Conservation (phyloP, 2,113 vertebrate species). For the Gobio gobio region DNA sequence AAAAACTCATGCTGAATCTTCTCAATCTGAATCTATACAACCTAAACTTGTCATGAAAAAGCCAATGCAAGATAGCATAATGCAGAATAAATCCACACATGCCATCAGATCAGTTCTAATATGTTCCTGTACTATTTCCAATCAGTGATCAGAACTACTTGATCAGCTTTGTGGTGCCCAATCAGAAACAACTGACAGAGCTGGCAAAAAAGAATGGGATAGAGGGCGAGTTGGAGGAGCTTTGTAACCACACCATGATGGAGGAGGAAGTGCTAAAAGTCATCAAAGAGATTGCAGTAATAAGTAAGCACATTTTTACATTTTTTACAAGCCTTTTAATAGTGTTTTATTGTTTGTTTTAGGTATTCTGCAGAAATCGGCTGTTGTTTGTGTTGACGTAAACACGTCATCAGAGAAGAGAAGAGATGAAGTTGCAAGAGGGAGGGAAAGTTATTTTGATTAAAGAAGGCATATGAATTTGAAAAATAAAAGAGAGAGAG, state of each 20-base stretch:
- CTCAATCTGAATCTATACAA: background rate
- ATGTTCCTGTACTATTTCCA: background rate
- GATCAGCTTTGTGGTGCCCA: slow-evolving; percentile 98
- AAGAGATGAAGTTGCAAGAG: too few relatives aligned
- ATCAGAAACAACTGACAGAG: slow-evolving; percentile 87
- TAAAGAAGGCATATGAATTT: too few relatives aligned
- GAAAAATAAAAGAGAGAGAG: too few relatives aligned
- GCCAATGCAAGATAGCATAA: background rate
- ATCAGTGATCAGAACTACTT: slow-evolving; percentile 93
- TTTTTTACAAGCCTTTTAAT: background rate
- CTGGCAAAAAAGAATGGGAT: slow-evolving; percentile 87
- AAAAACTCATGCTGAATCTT: background rate
- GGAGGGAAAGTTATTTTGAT: too few relatives aligned
- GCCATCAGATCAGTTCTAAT: background rate
- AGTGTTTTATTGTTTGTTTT: background rate
- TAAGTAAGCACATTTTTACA: slow-evolving; percentile 80
- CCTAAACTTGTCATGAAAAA: background rate
- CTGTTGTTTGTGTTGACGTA: background rate
- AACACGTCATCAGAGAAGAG: too few relatives aligned
- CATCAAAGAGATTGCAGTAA: slow-evolving; percentile 87
- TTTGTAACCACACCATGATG: slow-evolving; percentile 92
- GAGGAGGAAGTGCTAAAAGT: slow-evolving; percentile 88
- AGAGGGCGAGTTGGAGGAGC: slow-evolving; percentile 84
- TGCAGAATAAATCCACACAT: background rate
- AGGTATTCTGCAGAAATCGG: background rate